Base-by-base conservation (phyloP, 2,888 invertebrate species). In the Plagodis dolabraria region DNA sequence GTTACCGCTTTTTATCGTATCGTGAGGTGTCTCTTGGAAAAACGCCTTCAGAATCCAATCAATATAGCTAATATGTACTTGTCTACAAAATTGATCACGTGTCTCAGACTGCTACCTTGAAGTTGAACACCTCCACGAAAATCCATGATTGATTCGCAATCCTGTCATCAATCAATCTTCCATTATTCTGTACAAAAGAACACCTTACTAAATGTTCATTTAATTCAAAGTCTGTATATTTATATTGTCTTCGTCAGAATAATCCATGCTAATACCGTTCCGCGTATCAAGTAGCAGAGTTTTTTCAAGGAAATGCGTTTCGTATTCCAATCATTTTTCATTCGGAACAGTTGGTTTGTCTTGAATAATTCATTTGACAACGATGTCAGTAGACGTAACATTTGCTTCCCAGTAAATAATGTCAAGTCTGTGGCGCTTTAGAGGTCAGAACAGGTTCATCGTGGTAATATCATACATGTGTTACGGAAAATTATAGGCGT, bases 351-450 rank as follows among this genome's bases (percentile, higher is more conserved):
- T 69, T 60, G 52, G 49, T 58, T 67, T 49, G 63, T 61, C 55
- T 71, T 86, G 79, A 82, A 83, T 86, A 67, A 86, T 85, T 83
- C 79, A 83, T 78, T 66, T 53, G 53, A 54, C 61, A 45, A 48
- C 57, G 66, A 63, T 68, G 60, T 66, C 62, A 67, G 64, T 76
- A 80, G 73, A 79, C 73, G 79, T 79, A 78, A 77, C 53, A 56
- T 67, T 71, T 72, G 71, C 67, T 70, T 68, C 57, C 49, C 60
- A 69, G 68, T 71, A 69, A 51, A 58, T 65, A 64, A 63, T 54
- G 35, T 46, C 57, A 64, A 54, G 52, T 53, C 45, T 48, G 42
- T 55, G 47, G 22, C 57, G 58, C 62, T 60, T 59, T 71, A 65
- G 63, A 73, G 71, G 68, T 75, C 68, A 62, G 43, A 42, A 35